Base-by-base conservation (phyloP, 1,140 invertebrate genomes). In the Drosophila ficusphila region DNA sequence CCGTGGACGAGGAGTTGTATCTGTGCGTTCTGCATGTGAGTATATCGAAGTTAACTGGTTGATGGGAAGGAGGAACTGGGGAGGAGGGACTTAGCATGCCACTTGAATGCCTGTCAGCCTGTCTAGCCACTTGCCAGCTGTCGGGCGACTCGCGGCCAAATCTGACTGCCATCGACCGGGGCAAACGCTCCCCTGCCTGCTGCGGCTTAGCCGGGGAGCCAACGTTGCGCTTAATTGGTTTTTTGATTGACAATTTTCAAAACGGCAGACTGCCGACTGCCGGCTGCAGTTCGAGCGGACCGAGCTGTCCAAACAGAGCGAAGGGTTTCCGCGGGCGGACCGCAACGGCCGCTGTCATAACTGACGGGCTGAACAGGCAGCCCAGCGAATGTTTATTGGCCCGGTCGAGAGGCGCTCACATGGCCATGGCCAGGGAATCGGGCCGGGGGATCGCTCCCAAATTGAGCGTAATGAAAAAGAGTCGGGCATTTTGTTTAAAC, bases 241-340 rank as follows among this genome's bases (percentile, higher is more conserved):
- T 90, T 90, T 90, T 90, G 88, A 90, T 90, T 90, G 88, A 83
- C 88, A 90, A 90, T 88, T 89, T 89, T 89, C 65, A 65, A 79
- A 79, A 79, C 31, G 65, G 48, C 57, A 52, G 48, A 41, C 47
- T 34, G 54, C 12, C 56, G 58, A 34, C 47, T 27, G 31, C 44
- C 19, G 33, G 29, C 54, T n/a, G 18, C 4, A 60, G 7, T 16
- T 4, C 16, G 11, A 27, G 2, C 31, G 16, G 18, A 54, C 56
- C 52, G 42, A 33, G 29, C 23, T 3, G 27, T n/a, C n/a, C n/a
- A n/a, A n/a, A n/a, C n/a, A n/a, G n/a, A n/a, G n/a, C n/a, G n/a
- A 25, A 46, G 27, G 44, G 41, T 4, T 34, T 38, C 19, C 21
- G 61, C 42, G 52, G 19, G 39, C 14, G 21, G 16, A 41, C 23